Percentiles rank a stretch among this genome's conserved stretches.
phyloP scores from a whole-genome alignment of 2,113 vertebrate species.

The Leucopsar rothschildi region DNA sequence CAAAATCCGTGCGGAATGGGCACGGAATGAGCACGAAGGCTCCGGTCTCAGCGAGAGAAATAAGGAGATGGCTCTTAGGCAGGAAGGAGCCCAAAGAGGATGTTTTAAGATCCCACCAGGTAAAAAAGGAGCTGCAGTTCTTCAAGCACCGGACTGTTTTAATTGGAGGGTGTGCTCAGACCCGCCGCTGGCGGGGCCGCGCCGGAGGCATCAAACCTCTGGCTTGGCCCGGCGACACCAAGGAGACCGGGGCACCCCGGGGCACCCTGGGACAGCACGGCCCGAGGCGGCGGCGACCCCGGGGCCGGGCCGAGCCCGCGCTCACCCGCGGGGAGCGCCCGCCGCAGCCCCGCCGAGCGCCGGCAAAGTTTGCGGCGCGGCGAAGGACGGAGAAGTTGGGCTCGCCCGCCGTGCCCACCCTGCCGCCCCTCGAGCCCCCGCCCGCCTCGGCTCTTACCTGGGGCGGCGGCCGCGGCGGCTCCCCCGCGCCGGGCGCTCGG shows the following conservation, averaged over 20 bases:
- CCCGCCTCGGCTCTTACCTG: not conserved
- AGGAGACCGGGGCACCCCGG: not conserved
- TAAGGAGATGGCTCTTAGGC: not conserved
- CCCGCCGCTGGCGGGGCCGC: not conserved
- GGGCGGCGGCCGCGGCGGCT: not conserved
- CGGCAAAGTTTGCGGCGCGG: not conserved
- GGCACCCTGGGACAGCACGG: not conserved
- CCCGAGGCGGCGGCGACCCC: not conserved
- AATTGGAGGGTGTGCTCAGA: not conserved
- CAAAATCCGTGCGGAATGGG: not conserved
- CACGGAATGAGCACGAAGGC: not conserved
- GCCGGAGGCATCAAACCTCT: not conserved
- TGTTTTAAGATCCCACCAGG: not conserved
- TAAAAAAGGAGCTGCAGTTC: not conserved
- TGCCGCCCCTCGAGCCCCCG: not conserved
- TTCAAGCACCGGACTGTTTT: not conserved
- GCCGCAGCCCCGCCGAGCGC: not conserved
- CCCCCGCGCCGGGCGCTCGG: not conserved
- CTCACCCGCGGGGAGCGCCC: not conserved
- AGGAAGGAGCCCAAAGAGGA: not conserved
- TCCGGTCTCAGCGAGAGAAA: not conserved
- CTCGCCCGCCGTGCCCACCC: not conserved
- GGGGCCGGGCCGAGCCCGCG: not conserved
- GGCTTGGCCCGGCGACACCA: not conserved
- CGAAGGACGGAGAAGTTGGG: not conserved